Conservation (phyloP, 2,888 invertebrate genomes). For the Melangyna quadrimaculata region DNA sequence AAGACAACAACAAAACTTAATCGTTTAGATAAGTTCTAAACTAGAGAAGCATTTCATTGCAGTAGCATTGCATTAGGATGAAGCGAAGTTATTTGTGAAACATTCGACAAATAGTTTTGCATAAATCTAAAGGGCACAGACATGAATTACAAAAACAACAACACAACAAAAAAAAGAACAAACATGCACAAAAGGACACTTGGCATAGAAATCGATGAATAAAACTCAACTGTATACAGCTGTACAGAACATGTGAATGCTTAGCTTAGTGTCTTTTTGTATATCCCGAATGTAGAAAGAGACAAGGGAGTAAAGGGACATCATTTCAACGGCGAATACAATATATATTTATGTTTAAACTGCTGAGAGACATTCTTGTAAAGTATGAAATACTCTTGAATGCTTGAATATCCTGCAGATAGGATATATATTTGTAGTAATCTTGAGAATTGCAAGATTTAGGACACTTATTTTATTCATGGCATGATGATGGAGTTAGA, state of each 20-base stretch:
- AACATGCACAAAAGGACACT: slow-evolving; percentile 12
- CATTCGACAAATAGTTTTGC: slow-evolving; percentile 62
- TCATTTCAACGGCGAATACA: background rate
- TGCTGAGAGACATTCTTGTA: slow-evolving; percentile 4
- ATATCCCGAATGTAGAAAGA: background rate
- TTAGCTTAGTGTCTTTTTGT: slow-evolving; percentile 4
- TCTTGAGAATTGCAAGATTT: slow-evolving; percentile 27
- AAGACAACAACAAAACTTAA: slow-evolving; percentile 26
- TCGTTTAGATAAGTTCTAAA: slow-evolving; percentile 53
- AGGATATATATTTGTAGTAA: slow-evolving; percentile 29
- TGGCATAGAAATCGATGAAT: slow-evolving; percentile 35
- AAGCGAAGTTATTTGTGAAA: slow-evolving; percentile 53
- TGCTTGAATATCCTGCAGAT: slow-evolving; percentile 5
- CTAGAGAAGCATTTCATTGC: slow-evolving; percentile 33
- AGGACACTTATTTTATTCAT: slow-evolving; percentile 9
- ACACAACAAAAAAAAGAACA: slow-evolving; percentile 1
- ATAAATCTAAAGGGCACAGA: slow-evolving; percentile 38
- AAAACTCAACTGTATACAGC: too few species aligned
- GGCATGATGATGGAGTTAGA: background rate
- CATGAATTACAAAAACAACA: too few species aligned
- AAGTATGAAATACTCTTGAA: slow-evolving; percentile 8
- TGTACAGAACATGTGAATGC: background rate
- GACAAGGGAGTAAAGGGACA: background rate
- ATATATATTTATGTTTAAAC: background rate
- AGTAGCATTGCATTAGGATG: slow-evolving; percentile 37